Conservation (phyloP, 2,113 vertebrate genomes). For the Anoura caudifer region DNA sequence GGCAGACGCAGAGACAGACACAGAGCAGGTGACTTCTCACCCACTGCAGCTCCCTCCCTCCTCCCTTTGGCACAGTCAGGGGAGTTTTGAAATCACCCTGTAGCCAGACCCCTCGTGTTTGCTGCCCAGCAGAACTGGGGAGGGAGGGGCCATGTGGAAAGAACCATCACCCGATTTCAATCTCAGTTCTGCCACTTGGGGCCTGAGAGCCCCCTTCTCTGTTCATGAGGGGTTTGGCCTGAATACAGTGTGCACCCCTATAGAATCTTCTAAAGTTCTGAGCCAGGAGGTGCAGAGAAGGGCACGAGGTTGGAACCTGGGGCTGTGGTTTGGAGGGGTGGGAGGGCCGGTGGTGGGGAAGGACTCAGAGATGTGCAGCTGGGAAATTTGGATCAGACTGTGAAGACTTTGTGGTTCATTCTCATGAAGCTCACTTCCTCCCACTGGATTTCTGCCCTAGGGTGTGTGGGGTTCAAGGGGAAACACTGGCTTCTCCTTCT, state of each 20-base stretch:
- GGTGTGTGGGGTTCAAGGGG: neutral
- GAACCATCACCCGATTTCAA: neutral
- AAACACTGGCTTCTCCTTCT: neutral
- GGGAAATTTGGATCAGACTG: slow-evolving; percentile 21
- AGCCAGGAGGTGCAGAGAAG: neutral
- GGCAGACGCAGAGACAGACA: neutral
- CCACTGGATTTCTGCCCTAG: slow-evolving; percentile 47
- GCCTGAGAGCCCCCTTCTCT: neutral
- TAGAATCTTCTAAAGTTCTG: neutral
- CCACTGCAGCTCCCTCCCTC: neutral
- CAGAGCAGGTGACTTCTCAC: slow-evolving; percentile 62
- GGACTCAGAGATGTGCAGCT: slow-evolving; percentile 23
- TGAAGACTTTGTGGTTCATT: slow-evolving; percentile 46
- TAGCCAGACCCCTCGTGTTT: slow-evolving; percentile 32
- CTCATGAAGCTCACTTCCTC: slow-evolving; percentile 42
- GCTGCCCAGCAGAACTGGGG: slow-evolving; percentile 13
- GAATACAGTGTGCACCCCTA: neutral
- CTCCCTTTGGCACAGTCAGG: neutral
- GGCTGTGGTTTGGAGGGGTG: neutral
- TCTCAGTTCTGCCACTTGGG: neutral
- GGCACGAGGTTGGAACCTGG: neutral
- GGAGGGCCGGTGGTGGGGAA: neutral
- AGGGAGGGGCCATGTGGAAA: neutral
- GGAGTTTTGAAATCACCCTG: slow-evolving; percentile 61
- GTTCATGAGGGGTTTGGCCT: neutral